Percentiles rank a stretch among this genome's conserved stretches.
Conservation (phyloP, 1,140 invertebrate genomes). For the Diplogasteroides magnus region DNA sequence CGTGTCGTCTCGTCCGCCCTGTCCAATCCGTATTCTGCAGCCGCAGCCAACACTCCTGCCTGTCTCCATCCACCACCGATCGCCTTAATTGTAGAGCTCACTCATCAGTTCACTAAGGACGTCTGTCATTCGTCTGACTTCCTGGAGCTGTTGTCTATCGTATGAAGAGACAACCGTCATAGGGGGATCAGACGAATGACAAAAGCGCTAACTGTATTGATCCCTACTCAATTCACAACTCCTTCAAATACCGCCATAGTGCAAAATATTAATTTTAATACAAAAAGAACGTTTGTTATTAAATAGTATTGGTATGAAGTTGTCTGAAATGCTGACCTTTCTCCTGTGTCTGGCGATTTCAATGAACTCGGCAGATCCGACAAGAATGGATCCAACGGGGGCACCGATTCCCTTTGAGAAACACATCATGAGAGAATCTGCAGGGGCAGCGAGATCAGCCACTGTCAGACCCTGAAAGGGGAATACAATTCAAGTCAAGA, state of each 20-base stretch:
- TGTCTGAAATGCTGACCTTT: conserved; percentile 2
- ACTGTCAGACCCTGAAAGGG: conserved; percentile 11
- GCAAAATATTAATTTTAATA: no score
- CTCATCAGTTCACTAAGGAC: background rate
- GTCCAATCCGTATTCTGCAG: conserved; percentile 75
- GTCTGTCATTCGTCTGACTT: no score
- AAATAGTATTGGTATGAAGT: no score
- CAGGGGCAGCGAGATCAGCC: conserved; percentile 12
- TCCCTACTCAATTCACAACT: background rate
- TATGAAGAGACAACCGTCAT: no score
- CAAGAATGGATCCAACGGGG: conserved; percentile 78
- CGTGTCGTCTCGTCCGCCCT: conserved; percentile 67
- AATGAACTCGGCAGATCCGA: conserved; percentile 74
- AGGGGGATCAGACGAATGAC: no score
- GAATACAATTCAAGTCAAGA: background rate
- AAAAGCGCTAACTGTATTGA: no score
- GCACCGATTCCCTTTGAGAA: conserved; percentile 73
- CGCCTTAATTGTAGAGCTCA: conserved; percentile 76
- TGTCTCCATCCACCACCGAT: conserved; percentile 88
- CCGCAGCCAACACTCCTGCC: conserved; percentile 78
- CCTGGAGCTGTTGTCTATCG: no score
- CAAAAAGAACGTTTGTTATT: no score
- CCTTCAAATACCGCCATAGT: background rate
- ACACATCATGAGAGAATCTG: conserved; percentile 68
- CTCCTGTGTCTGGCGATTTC: conserved; percentile 24